Conservation (phyloP, 2,797 vertebrate species). For the Siniperca scherzeri region DNA sequence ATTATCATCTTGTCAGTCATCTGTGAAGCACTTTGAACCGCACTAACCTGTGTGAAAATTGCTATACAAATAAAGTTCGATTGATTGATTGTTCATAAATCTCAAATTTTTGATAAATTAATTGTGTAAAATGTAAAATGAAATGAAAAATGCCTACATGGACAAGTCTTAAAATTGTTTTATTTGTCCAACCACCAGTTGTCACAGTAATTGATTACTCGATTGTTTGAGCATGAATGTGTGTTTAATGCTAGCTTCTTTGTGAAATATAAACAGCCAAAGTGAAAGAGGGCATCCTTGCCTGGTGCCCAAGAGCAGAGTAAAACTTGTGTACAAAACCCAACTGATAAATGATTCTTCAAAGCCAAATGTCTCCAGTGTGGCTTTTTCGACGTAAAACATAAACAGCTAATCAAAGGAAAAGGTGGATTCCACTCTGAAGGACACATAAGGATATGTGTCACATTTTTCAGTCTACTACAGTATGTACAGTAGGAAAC, state of each 20-base stretch:
- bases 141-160: too few relatives aligned
- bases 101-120: neutral
- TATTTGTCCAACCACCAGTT: neutral
- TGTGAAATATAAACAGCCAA: neutral
- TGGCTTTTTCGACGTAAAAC: neutral
- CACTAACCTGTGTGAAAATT: too few relatives aligned
- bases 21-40: too few relatives aligned
- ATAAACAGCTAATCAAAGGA: neutral
- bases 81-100: neutral
- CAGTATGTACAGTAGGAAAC: too few relatives aligned
- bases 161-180: neutral
- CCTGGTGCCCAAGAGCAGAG: neutral
- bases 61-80: too few relatives aligned
- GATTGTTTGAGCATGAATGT: neutral
- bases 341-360: neutral
- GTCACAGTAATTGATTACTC: neutral
- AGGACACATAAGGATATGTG: neutral
- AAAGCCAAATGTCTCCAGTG: neutral
- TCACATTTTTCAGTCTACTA: neutral
- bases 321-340: neutral
- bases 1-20: too few relatives aligned
- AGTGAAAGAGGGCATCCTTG: too few relatives aligned
- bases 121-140: neutral
- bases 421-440: neutral
- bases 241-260: neutral